Base-by-base conservation (phyloP, 2,888 invertebrate species). In the Anodontia alba region DNA sequence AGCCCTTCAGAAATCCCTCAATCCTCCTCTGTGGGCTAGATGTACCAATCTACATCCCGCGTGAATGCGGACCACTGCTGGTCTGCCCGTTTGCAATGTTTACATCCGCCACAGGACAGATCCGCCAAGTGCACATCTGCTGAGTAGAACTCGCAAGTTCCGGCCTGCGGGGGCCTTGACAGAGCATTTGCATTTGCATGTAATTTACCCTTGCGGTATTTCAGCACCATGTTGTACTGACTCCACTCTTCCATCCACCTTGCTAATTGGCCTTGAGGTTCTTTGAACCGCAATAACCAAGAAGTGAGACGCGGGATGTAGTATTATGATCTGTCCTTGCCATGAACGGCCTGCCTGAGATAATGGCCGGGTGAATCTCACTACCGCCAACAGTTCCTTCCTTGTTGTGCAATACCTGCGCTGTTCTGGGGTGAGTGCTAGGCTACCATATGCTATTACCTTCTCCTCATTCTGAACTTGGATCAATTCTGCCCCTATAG, bases 401-500 rank as follows among this genome's bases (percentile, higher is more conserved):
- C 68, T 31, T 1, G 68, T 68, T 15, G 38, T 38, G 36, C 68
- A 68, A 38, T 68, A 68, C 33, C 12, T 5, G 3, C 15, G 12
- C 29, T 57, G 57, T 57, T 57, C 57, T 23, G 57, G 2, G 5
- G 57, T 26, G 10, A 57, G 26, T 8, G 57, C 15, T 1, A 57
- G 1, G 26, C 57, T 57, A 2, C 57, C 29, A 57, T 57, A 57
- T 15, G 46, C 51, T 1, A 74, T 46, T 3, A 68, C 74, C 17
- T 33, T n/a, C 23, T 74, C 74, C 0, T 75, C 83, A 17, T 77
- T 23, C 33, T 81, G 81, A 1, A 81, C 43, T 33, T 87, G 85
- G 20, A 54, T 38, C n/a, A 85, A 23, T n/a, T 66, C 83, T 0
- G 79, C 81, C 8, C 81, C 81, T 33, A 86, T 80, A 15, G 82